These are phyloP conservation scores for Epizoanthus illoricatus DNA, from an alignment of 92 coral and sea anemone genomes.

Conservation along the genomic window DNA sequence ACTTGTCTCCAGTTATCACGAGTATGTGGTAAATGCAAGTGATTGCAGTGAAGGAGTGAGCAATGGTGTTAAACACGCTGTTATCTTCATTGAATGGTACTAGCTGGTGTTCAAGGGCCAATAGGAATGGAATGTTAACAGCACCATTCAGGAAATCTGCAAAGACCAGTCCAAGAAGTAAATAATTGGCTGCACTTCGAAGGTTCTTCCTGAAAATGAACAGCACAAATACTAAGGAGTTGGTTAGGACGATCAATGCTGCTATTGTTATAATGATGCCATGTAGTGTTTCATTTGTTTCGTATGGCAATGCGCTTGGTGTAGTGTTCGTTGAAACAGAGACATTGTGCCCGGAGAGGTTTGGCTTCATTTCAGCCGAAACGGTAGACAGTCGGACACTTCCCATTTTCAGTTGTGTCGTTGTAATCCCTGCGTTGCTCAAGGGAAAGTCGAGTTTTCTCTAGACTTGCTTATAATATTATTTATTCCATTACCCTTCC, in stretches of 20 bases:
- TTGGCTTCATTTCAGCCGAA: too few relatives aligned
- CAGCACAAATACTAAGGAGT: neutral
- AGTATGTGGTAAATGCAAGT: neutral
- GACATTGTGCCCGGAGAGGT: too few relatives aligned
- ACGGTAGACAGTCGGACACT: too few relatives aligned
- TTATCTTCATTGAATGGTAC: neutral
- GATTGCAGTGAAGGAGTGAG: neutral
- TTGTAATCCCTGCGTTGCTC: too few relatives aligned
- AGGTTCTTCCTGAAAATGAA: conserved; percentile 6
- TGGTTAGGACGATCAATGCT: neutral
- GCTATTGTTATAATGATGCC: neutral
- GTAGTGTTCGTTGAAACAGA: too few relatives aligned
- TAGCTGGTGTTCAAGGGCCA: neutral
- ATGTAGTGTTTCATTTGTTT: too few relatives aligned
- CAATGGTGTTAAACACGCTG: neutral
- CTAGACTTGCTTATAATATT: too few relatives aligned
- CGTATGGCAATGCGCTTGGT: too few relatives aligned
- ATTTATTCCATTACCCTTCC: too few relatives aligned
- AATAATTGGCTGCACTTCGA: conserved; percentile 4
- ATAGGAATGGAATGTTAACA: neutral
- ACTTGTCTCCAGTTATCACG: neutral
- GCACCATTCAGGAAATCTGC: conserved; percentile 6
- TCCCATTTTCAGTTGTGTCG: too few relatives aligned
- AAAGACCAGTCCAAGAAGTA: neutral
- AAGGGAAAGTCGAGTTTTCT: too few relatives aligned